phyloP scores from a whole-genome alignment of 2,797 vertebrate genomes.

The Margarornis squamiger region DNA sequence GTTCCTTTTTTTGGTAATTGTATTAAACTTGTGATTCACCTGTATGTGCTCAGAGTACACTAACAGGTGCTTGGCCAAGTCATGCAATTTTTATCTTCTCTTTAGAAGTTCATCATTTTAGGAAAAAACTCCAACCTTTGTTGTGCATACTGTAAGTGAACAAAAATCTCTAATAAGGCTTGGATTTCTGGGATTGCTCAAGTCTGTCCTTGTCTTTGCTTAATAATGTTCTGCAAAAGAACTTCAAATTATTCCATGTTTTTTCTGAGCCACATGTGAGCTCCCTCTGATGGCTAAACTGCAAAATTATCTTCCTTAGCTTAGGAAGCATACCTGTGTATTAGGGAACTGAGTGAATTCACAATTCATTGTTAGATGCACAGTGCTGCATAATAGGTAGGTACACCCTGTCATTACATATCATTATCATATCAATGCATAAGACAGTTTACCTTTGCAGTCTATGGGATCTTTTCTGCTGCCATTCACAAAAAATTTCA shows the following conservation, averaged over 20 bases:
- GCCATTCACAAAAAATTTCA: constrained; percentile 86
- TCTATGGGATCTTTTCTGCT: constrained; percentile 80
- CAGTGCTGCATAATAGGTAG: background rate
- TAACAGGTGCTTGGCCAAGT: background rate
- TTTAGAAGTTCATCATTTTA: background rate
- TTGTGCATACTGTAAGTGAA: background rate
- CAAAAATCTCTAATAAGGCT: background rate
- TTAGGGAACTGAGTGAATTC: background rate
- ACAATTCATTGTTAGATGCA: background rate
- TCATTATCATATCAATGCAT: background rate
- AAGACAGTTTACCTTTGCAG: constrained; percentile 81
- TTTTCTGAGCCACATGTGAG: background rate
- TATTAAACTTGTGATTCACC: background rate
- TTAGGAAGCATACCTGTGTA: rapidly evolving
- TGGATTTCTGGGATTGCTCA: background rate
- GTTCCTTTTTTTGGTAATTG: background rate
- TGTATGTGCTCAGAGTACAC: background rate
- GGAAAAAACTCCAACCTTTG: background rate
- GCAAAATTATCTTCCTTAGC: background rate
- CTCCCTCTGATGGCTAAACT: constrained; percentile 55
- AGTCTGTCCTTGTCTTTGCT: background rate
- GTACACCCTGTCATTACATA: background rate
- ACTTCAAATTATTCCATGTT: background rate
- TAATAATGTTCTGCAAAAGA: background rate
- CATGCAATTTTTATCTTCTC: background rate